Percentiles rank a stretch among this genome's conserved stretches.
phyloP scores from a whole-genome alignment of 2,888 invertebrate species.

The Drosophila gaucha region DNA sequence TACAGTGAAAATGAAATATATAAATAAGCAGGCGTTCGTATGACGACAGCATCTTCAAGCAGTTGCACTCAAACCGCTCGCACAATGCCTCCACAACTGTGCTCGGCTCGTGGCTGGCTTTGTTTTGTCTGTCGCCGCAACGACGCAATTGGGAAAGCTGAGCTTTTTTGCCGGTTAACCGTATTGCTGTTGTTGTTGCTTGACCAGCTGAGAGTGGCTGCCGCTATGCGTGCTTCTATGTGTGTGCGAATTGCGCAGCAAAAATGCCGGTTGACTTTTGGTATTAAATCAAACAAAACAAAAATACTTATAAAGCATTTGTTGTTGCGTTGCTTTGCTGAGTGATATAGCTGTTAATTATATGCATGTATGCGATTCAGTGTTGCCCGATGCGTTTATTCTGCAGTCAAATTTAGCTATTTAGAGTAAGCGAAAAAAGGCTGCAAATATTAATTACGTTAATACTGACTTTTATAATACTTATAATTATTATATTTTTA shows the following conservation, averaged over 20 bases:
- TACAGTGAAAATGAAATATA: constrained; percentile 27
- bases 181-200: constrained; percentile 60
- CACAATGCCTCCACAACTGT: constrained; percentile 25
- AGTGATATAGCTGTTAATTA: constrained; percentile 11
- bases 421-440: background rate
- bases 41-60: constrained; percentile 20
- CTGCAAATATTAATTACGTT: background rate
- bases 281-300: constrained; percentile 33
- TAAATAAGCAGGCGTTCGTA: constrained; percentile 24
- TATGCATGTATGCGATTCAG: background rate
- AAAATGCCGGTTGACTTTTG: constrained; percentile 64
- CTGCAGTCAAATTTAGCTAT: background rate
- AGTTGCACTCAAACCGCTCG: constrained; percentile 37
- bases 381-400: background rate
- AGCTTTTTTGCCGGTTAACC: constrained; percentile 61
- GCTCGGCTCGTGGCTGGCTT: background rate
- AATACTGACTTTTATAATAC: too few relatives aligned
- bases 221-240: constrained; percentile 10
- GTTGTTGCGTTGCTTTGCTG: constrained; percentile 7
- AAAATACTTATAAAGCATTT: constrained; percentile 11
- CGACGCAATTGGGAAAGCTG: constrained; percentile 76
- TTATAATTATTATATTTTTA: background rate
- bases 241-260: constrained; percentile 71
- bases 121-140: constrained; percentile 29
- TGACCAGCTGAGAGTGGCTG: constrained; percentile 67